Base-by-base conservation (phyloP, 2,797 vertebrate genomes). In the Eremophila alpestris region DNA sequence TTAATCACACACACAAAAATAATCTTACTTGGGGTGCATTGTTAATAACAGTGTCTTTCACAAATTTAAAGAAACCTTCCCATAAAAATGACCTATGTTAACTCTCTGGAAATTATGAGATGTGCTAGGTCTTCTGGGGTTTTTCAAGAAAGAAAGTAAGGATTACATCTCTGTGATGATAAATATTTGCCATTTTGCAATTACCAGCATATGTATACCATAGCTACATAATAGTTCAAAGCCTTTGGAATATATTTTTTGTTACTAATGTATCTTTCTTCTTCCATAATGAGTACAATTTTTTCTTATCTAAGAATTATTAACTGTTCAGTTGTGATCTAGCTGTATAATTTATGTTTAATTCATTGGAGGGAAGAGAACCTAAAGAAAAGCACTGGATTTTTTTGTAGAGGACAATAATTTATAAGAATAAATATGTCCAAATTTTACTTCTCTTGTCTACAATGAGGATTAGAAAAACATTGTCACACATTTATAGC, bases 311-410 rank as follows among this genome's bases (percentile, higher is more conserved):
- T 63, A 46, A 51, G 27, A 68, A 40, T 51, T 76, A 68, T 70
- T 95, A 91, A 79, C 73, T 93, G 49, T 90, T 95, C 34, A 75
- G 59, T 95, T 95, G 77, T 46, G 83, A 83, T 69, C 16, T 19
- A 73, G 18, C 26, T 86, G 18, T 68, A 65, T 64, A 9, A 49
- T 65, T 88, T 89, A 38, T 51, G 36, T 80, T 46, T 58, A 74
- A 91, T 94, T 78, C 48, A 58, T 89, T 90, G 20, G 43, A 81
- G 48, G 56, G 83, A 94, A 90, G 46, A 84, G n/a, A 70, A 83
- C 52, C 10, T 32, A 45, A 62, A 46, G 29, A 45, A 90, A 75
- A 75, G 3, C 7, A 20, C 13, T 38, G 36, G 9, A 8, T 2
- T 23, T 23, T 43, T 62, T 76, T 26, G 7, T 74, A 13, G 16